Conservation (phyloP, 1,140 invertebrate genomes). For the Vanessa atalanta region DNA sequence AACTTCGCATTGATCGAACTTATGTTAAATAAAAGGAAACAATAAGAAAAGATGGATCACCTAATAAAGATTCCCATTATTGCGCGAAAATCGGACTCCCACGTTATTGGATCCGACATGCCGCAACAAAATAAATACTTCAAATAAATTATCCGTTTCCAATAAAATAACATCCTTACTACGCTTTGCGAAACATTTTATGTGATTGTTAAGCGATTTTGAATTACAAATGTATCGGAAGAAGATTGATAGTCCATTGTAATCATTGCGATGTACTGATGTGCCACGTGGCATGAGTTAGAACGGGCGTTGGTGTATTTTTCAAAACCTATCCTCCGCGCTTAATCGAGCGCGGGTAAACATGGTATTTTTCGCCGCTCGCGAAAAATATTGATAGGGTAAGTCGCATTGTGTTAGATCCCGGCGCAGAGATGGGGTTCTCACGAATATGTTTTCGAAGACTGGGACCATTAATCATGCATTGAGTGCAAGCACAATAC, state of each 20-base stretch:
- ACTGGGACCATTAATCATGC: slow-evolving; percentile 71
- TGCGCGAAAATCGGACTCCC: slow-evolving; percentile 52
- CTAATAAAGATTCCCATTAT: slow-evolving; percentile 52
- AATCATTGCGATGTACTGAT: background rate
- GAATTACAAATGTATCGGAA: slow-evolving; percentile 32
- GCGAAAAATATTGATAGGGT: slow-evolving; percentile 71
- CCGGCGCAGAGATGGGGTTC: slow-evolving; percentile 53
- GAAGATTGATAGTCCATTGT: slow-evolving; percentile 41
- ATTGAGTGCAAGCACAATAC: slow-evolving; percentile 67
- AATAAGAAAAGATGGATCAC: slow-evolving; percentile 42
- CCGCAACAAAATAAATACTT: slow-evolving; percentile 73
- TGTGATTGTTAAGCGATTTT: slow-evolving; percentile 33
- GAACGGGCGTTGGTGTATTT: slow-evolving; percentile 57
- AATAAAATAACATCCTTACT: slow-evolving; percentile 72
- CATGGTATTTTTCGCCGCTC: slow-evolving; percentile 72
- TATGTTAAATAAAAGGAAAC: background rate
- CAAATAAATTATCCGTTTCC: slow-evolving; percentile 78
- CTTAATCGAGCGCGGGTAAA: slow-evolving; percentile 77
- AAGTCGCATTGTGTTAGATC: slow-evolving; percentile 57
- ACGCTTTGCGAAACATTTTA: slow-evolving; percentile 50
- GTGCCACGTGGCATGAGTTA: slow-evolving; percentile 58
- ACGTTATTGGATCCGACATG: slow-evolving; percentile 69
- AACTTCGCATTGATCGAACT: background rate
- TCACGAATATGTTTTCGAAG: slow-evolving; percentile 74
- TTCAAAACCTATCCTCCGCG: slow-evolving; percentile 70